These are phyloP conservation scores for Rattus rattus DNA, from an alignment of 2,113 vertebrate species.

Conservation along the genomic window DNA sequence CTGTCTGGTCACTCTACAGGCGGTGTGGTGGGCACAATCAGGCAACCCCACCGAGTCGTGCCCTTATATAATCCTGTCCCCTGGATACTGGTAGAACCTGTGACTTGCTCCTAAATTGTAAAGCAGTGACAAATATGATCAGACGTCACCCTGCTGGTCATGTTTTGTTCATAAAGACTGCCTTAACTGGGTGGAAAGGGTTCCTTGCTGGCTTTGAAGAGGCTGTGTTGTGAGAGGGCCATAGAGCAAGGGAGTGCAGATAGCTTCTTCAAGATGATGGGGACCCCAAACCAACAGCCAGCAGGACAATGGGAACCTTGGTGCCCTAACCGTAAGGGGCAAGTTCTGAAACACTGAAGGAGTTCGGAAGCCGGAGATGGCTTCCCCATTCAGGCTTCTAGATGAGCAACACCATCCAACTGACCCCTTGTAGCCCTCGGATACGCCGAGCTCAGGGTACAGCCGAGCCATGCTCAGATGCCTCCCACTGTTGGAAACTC, in stretches of 20 bases:
- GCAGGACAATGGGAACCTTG: background rate
- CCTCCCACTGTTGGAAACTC: background rate
- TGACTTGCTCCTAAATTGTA: background rate
- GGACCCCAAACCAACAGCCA: background rate
- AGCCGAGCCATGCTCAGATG: background rate
- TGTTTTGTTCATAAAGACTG: background rate
- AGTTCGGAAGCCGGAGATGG: background rate
- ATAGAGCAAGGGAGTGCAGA: background rate
- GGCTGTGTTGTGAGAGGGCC: background rate
- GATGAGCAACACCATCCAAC: background rate
- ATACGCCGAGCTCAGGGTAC: background rate
- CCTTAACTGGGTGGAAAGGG: background rate
- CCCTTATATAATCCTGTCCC: background rate
- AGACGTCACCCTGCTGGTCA: background rate
- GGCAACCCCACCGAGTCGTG: background rate
- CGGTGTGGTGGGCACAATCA: background rate
- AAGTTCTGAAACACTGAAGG: background rate
- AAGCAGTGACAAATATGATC: background rate
- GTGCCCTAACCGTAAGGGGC: background rate
- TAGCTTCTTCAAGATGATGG: background rate
- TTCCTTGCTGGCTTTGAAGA: background rate
- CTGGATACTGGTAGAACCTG: background rate
- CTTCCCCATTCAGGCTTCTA: background rate
- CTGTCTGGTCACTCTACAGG: background rate
- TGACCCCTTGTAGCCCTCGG: no score